These are phyloP conservation scores for Machimus rusticus DNA, from an alignment of 2,888 invertebrate genomes.

Conservation along the genomic window DNA sequence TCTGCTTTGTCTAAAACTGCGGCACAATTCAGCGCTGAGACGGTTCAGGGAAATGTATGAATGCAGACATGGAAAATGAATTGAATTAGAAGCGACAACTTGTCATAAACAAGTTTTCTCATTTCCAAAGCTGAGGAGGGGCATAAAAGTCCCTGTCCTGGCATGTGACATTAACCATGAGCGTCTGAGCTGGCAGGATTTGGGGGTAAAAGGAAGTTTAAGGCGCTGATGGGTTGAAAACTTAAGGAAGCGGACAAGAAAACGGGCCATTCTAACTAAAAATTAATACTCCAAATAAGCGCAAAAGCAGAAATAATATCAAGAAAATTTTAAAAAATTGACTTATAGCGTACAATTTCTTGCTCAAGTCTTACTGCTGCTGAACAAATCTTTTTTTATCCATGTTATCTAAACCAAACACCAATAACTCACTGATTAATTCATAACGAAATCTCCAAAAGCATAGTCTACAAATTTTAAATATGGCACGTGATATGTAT, in stretches of 20 bases:
- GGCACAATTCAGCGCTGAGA: not conserved
- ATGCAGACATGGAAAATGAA: conserved; percentile 23
- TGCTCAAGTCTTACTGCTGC: no score
- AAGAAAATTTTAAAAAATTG: no score
- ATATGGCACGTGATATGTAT: no score
- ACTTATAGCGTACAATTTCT: no score
- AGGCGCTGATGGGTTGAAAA: not conserved
- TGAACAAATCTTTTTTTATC: no score
- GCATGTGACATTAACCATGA: conserved; percentile 35
- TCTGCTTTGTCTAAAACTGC: conserved; percentile 16
- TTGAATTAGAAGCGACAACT: conserved; percentile 42
- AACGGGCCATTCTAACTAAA: not conserved
- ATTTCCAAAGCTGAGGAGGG: conserved; percentile 28
- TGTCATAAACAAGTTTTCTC: conserved; percentile 43
- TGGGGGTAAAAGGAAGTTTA: not conserved
- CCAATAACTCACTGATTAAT: no score
- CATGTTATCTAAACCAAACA: no score
- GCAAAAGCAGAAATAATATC: no score
- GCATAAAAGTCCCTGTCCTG: conserved; percentile 17
- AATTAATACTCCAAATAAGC: no score
- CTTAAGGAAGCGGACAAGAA: not conserved
- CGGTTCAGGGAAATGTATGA: not conserved
- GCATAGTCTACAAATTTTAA: no score
- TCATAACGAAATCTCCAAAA: no score
- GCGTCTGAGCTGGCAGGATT: not conserved